phyloP scores from a whole-genome alignment of 2,113 vertebrate genomes.

The Corythaixoides concolor region DNA sequence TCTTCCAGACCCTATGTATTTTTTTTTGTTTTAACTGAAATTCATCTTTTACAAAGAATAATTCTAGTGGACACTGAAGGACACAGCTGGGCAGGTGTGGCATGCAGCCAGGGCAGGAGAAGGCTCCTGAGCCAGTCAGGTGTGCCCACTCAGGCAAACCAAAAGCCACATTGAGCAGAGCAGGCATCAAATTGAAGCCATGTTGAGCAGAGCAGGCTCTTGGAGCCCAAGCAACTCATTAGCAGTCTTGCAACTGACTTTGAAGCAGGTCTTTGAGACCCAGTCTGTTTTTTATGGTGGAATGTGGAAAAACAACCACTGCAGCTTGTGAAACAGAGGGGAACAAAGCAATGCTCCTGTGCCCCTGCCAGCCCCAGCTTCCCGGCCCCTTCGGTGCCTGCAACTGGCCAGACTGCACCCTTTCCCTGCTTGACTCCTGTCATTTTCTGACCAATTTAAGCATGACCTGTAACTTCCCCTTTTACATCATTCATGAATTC shows the following conservation, averaged over 20 bases:
- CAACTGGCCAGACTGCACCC: background rate
- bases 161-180: background rate
- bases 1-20: background rate
- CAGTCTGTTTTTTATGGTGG: background rate
- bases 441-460: slow-evolving; percentile 53
- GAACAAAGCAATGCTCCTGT: background rate
- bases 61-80: background rate
- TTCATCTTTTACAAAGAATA: background rate
- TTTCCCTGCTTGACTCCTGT: background rate
- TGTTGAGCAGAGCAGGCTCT: background rate
- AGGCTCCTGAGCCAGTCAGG: background rate
- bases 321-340: background rate
- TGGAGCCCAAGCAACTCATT: background rate
- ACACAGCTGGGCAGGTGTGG: background rate
- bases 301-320: slow-evolving; percentile 37
- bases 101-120: background rate
- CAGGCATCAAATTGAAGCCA: background rate
- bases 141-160: background rate
- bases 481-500: background rate
- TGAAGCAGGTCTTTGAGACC: slow-evolving; percentile 33
- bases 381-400: background rate
- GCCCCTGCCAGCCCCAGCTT: background rate
- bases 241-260: slow-evolving; percentile 23
- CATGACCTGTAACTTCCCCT: background rate
- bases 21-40: background rate